Conservation (phyloP, 2,888 invertebrate genomes). For the Oligia latruncula region DNA sequence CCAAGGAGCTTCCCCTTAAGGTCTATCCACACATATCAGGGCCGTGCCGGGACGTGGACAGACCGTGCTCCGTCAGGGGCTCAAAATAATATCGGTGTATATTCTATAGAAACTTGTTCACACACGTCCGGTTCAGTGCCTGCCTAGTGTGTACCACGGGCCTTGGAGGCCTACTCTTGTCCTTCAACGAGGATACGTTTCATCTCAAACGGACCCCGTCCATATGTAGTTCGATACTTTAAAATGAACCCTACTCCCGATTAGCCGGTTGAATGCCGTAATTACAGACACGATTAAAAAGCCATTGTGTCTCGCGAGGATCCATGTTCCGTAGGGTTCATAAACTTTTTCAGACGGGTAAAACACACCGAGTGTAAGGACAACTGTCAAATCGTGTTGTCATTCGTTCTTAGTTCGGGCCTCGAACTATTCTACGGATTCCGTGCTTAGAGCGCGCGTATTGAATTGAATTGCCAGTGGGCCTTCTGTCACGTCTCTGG, state of each 20-base stretch:
- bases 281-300: neutral
- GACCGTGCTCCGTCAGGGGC: neutral
- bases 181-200: too few species aligned
- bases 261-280: neutral
- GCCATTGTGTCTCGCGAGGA: neutral
- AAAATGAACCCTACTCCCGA: neutral
- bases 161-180: too few species aligned
- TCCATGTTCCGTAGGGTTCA: neutral
- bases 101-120: neutral
- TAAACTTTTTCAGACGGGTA: neutral
- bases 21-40: neutral
- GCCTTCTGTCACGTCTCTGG: neutral
- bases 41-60: neutral
- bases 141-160: neutral
- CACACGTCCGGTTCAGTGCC: neutral
- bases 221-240: too few species aligned
- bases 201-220: too few species aligned
- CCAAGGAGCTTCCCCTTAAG: too few species aligned
- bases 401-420: too few species aligned
- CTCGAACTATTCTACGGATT: too few species aligned
- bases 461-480: too few species aligned
- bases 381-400: neutral
- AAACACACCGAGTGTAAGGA: neutral
- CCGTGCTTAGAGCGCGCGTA: too few species aligned
- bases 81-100: neutral